Evolutionary conservation across 2,888 invertebrate genomes (phyloP), one percentile per base, ranked within the genome.

Genomic region (Harmothoe impar): DNA sequence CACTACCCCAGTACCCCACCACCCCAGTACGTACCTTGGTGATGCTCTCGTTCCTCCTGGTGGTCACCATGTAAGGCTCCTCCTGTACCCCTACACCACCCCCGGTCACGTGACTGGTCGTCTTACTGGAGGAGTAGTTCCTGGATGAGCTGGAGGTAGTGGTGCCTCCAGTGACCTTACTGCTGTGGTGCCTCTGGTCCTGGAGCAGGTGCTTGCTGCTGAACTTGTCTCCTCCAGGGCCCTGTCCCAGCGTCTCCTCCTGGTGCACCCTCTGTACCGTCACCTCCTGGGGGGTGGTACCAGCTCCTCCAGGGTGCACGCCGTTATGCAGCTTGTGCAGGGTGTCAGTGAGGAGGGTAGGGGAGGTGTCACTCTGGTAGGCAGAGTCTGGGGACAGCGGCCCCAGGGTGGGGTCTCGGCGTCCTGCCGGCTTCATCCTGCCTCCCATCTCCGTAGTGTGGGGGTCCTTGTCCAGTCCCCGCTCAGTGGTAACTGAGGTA

Each of bases 311-410:
- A 10, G 72, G 15, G 15, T 72, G 29, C 12, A 25, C n/a, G 15
- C 31, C 33, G n/a, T 84, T 51, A 23, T 51, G 43, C n/a, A 51
- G 35, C n/a, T 77, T 25, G 3, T 5, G 15, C 5, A 35, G 29
- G 43, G 43, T 43, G 10, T 43, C 43, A 43, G 3, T 3, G 10
- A 43, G 43, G 84, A 56, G 43, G 10, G 68, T 72, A 31, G 90
- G 90, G 43, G 90, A 90, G 77, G 78, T 29, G 51, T 90, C 86
- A 72, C 88, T 85, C 62, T 90, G 90, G 56, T 90, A 90, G 72
- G 90, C 90, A 3, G 90, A 88, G 33, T 88, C 90, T 0, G 90
- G 90, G n/a, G 90, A 88, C 20, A 43, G 43, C 29, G 10, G 90
- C n/a, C 81, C n/a, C 29, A 52, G 0, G 23, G 33, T 62, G 29